phyloP scores from a whole-genome alignment of 2,113 vertebrate genomes.

The Bucco capensis region DNA sequence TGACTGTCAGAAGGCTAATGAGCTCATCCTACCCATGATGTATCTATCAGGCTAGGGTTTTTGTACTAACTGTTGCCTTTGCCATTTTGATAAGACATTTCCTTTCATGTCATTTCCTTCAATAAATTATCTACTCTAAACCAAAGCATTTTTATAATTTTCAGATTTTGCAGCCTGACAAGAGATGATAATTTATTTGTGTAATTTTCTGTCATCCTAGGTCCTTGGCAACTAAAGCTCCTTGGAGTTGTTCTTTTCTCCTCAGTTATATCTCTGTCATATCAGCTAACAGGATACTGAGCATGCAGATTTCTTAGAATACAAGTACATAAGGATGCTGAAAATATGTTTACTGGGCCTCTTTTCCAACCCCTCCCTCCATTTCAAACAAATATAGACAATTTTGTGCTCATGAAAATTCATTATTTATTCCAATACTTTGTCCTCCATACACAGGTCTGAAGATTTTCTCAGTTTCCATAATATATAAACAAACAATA shows the following conservation, averaged over 20 bases:
- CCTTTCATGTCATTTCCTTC: neutral
- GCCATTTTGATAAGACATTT: neutral
- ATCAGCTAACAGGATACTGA: neutral
- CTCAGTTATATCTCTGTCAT: neutral
- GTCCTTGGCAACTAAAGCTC: neutral
- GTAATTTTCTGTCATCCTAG: neutral
- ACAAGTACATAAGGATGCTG: neutral
- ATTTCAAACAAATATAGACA: neutral
- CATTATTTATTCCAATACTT: neutral
- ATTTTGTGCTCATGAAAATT: neutral
- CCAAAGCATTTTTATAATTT: neutral
- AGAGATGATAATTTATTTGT: neutral
- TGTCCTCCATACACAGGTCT: neutral
- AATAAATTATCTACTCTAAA: neutral
- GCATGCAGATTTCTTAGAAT: neutral
- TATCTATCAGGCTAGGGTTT: neutral
- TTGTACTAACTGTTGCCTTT: neutral
- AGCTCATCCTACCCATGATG: too few relatives aligned
- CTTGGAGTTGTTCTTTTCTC: neutral
- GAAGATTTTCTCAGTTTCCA: neutral
- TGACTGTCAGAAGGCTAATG: too few relatives aligned
- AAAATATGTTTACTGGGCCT: neutral
- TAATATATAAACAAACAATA: neutral
- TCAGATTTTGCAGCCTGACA: neutral
- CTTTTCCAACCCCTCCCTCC: neutral